Percentiles rank a stretch among this genome's conserved stretches.
Conservation (phyloP, 2,888 invertebrate genomes). For the Stictocephala bisonia region DNA sequence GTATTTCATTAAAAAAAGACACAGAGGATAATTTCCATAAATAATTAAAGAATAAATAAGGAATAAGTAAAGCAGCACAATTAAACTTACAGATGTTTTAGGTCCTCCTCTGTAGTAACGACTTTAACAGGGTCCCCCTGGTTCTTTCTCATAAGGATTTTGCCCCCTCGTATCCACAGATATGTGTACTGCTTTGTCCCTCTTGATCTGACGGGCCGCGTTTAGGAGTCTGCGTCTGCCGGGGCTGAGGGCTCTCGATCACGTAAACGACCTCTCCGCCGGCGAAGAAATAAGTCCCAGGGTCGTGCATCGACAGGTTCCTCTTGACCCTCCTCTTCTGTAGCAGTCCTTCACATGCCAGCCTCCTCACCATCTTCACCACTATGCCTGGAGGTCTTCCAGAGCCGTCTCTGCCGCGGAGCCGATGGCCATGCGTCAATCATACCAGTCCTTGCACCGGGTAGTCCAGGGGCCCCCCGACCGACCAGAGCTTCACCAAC, state of each 20-base stretch:
- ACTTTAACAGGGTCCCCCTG: constrained; percentile 5
- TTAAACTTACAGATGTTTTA: too few species aligned
- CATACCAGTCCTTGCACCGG: background rate
- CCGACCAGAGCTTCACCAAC: background rate
- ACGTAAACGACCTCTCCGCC: background rate
- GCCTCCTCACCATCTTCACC: constrained; percentile 25
- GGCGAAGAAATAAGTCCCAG: background rate
- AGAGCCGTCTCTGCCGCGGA: background rate
- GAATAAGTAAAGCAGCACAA: too few species aligned
- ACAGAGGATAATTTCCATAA: too few species aligned
- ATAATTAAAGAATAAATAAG: too few species aligned
- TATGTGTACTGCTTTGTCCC: background rate
- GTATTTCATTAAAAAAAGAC: too few species aligned
- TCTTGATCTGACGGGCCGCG: constrained; percentile 19
- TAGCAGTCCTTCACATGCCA: constrained; percentile 9
- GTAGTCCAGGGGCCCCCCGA: background rate
- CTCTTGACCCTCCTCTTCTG: constrained; percentile 7
- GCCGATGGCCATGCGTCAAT: constrained; percentile 9
- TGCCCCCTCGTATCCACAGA: constrained; percentile 21
- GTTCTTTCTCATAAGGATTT: constrained; percentile 3
- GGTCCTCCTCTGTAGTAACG: background rate
- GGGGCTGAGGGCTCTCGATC: constrained; percentile 28
- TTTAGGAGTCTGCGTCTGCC: background rate
- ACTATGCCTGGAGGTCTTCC: constrained; percentile 9
- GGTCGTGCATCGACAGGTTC: constrained; percentile 26